Percentiles rank a stretch among this genome's conserved stretches.
Conservation (phyloP, 1,140 invertebrate species). For the Melipona quadrifasciata region DNA sequence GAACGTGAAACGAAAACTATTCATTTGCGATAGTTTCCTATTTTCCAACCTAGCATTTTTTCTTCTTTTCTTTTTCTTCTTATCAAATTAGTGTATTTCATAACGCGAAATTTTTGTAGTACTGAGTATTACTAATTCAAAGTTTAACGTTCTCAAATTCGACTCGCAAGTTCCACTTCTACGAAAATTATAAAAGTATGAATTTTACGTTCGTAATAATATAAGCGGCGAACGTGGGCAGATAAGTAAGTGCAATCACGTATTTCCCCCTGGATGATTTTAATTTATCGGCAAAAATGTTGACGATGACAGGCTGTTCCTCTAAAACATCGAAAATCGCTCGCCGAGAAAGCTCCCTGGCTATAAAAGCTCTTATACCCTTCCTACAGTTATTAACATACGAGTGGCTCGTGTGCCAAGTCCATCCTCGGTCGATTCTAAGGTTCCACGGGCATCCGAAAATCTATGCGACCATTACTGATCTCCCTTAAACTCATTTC, state of each 20-base stretch:
- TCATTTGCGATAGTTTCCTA: too few relatives aligned
- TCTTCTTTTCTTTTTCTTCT: too few relatives aligned
- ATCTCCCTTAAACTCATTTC: constrained; percentile 49
- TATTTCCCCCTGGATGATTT: background rate
- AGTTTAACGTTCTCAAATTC: too few relatives aligned
- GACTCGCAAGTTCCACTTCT: background rate
- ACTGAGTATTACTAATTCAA: too few relatives aligned
- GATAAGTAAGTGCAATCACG: background rate
- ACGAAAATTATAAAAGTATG: background rate
- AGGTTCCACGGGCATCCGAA: background rate
- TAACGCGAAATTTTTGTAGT: too few relatives aligned
- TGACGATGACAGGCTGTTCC: background rate
- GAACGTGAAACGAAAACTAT: too few relatives aligned
- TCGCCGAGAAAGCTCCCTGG: constrained; percentile 19
- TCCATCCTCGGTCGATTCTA: constrained; percentile 33
- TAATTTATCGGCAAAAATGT: background rate
- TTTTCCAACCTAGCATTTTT: too few relatives aligned
- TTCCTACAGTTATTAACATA: constrained; percentile 42
- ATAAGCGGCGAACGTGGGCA: background rate
- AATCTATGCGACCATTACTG: constrained; percentile 52
- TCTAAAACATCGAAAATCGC: background rate
- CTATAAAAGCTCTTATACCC: constrained; percentile 30
- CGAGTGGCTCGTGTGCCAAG: constrained; percentile 35
- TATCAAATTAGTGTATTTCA: too few relatives aligned
- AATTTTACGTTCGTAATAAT: background rate